Base-by-base conservation (phyloP, 2,888 invertebrate species). In the Drosophila eohydei region DNA sequence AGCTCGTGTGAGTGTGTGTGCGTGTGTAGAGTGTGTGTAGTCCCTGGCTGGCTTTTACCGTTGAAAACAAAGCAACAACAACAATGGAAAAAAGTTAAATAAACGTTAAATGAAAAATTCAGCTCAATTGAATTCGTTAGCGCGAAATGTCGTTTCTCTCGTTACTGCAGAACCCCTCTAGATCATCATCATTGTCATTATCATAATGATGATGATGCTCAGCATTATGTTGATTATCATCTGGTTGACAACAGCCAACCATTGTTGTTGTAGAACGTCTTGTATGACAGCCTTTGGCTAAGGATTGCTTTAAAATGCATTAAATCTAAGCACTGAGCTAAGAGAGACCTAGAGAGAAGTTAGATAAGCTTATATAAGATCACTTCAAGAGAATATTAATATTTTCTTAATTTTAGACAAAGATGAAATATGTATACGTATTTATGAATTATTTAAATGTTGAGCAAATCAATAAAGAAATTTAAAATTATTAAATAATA, bases 61-160 rank as follows among this genome's bases (percentile, higher is more conserved):
- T 71, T 60, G 83, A 54, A 75, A 69, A 74, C 57, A 81, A 70
- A 11, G 5, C 51, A 34, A 36, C 34, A 51, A 51, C 26, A 36
- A 52, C 36, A 36, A 36, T 36, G 38, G 14, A 26, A 14, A 32
- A 78, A 78, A 80, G 90, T 88, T 81, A 90, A 81, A 76, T 80
- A 89, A 91, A 91, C 75, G 85, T 87, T 88, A 91, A 91, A 91
- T 88, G 88, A 90, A 89, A 86, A 89, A 90, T 90, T 91, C 90
- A 86, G 76, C 81, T 91, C 91, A 91, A 91, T 91, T 91, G 91
- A 91, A 91, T 91, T 91, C 91, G 90, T 91, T 91, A 91, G 87
- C 88, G 81, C 77, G 89, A 91, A 91, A 90, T 91, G 88, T 89
- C 89, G 81, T 89, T 85, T 78, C 61, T 74, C 89, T 74, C 75